Percentiles rank a stretch among this genome's conserved stretches.
phyloP scores from a whole-genome alignment of 2,797 vertebrate species.

The Sebastes diploproa region DNA sequence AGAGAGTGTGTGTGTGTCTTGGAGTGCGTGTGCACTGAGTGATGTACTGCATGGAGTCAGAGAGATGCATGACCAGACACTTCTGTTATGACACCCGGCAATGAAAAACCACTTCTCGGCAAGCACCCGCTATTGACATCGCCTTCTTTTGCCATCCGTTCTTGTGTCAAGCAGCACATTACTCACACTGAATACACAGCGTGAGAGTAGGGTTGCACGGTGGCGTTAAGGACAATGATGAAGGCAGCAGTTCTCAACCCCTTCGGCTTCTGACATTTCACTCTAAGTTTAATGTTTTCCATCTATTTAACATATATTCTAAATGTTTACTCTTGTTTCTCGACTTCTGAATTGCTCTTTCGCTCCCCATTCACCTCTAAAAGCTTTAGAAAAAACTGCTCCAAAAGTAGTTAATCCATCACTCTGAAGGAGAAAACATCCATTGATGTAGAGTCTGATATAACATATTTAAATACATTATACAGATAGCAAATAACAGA shows the following conservation, averaged over 20 bases:
- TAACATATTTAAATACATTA: background rate
- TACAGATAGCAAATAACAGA: background rate
- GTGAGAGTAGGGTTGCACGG: background rate
- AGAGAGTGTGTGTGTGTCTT: background rate
- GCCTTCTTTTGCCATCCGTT: constrained; percentile 49
- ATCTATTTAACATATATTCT: background rate
- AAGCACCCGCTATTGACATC: constrained; percentile 52
- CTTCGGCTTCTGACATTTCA: constrained; percentile 18
- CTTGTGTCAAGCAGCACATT: constrained; percentile 59
- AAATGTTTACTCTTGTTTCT: background rate
- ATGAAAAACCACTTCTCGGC: constrained; percentile 69
- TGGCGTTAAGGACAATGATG: constrained; percentile 24
- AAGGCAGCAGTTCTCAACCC: background rate
- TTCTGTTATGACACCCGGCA: constrained; percentile 66
- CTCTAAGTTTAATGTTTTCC: background rate
- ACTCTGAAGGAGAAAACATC: background rate
- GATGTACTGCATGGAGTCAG: constrained; percentile 49
- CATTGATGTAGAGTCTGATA: background rate
- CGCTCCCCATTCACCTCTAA: background rate
- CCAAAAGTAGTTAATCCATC: background rate
- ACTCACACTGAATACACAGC: constrained; percentile 39
- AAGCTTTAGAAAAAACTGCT: background rate
- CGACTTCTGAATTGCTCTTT: background rate
- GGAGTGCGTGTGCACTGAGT: constrained; percentile 1
- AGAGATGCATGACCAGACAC: constrained; percentile 63